Conservation (phyloP, 2,797 vertebrate genomes). For the Loriculus beryllinus region DNA sequence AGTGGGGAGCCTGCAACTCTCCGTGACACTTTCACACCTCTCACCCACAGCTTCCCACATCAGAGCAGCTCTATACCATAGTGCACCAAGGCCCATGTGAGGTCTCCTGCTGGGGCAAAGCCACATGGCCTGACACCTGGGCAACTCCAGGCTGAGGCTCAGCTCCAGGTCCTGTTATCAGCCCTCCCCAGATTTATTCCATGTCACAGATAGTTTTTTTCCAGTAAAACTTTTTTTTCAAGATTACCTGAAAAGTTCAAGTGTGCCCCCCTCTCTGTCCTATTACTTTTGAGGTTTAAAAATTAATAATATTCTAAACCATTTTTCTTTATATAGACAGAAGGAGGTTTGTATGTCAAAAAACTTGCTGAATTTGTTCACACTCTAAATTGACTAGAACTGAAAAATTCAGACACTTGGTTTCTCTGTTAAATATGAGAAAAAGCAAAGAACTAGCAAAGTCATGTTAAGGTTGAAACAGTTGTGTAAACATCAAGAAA, state of each 20-base stretch:
- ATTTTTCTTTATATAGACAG: background rate
- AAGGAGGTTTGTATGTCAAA: accelerated
- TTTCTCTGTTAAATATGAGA: background rate
- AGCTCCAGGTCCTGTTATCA: background rate
- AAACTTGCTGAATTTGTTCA: background rate
- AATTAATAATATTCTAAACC: background rate
- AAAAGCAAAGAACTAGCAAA: background rate
- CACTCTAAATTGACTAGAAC: background rate
- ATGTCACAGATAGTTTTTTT: background rate
- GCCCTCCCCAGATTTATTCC: background rate
- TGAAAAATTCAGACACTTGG: background rate
- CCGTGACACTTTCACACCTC: background rate
- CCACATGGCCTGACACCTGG: background rate
- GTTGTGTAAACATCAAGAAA: background rate
- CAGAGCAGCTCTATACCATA: background rate
- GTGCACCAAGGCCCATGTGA: background rate
- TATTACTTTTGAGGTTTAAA: background rate
- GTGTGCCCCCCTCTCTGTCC: background rate
- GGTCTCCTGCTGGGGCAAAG: background rate
- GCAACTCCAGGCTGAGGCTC: background rate
- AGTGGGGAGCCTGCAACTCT: background rate
- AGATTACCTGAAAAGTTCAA: background rate
- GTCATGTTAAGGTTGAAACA: background rate
- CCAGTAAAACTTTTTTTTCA: background rate
- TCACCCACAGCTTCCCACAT: background rate